Evolutionary conservation across 2,113 vertebrate species (phyloP).

Genomic region (Ibidorhyncha struthersii): DNA sequence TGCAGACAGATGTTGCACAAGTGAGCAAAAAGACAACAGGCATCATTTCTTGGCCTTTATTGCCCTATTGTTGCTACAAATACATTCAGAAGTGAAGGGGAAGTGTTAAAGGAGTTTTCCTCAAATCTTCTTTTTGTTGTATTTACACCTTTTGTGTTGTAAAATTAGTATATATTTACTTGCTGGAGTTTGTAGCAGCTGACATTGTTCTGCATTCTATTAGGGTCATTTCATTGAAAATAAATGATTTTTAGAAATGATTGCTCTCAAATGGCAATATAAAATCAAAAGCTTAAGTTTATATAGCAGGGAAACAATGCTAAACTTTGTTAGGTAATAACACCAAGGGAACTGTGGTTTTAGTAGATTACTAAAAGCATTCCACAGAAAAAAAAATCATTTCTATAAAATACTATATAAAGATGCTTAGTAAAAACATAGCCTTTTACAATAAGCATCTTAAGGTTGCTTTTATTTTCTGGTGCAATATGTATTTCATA

Average conservation of each 20-base stretch:
- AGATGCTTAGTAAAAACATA: not conserved
- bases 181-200: not conserved
- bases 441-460: not conserved
- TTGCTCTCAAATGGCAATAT: not conserved
- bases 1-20: not conserved
- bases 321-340: not conserved
- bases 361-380: not conserved
- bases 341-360: not conserved
- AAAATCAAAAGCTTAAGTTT: constrained; percentile 1
- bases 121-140: not conserved
- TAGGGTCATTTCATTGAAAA: not conserved
- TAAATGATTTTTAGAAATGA: not conserved
- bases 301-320: not conserved
- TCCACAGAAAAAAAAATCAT: not conserved
- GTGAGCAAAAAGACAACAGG: not conserved
- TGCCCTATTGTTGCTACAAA: not conserved
- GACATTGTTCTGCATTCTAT: not conserved
- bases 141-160: not conserved
- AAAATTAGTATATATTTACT: not conserved
- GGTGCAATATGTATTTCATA: not conserved
- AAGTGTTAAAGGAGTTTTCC: not conserved
- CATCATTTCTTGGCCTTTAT: not conserved
- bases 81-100: not conserved
- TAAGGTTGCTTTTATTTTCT: not conserved
- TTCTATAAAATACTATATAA: not conserved